phyloP scores from a whole-genome alignment of 2,888 invertebrate genomes.

The Ephialtes manifestator region DNA sequence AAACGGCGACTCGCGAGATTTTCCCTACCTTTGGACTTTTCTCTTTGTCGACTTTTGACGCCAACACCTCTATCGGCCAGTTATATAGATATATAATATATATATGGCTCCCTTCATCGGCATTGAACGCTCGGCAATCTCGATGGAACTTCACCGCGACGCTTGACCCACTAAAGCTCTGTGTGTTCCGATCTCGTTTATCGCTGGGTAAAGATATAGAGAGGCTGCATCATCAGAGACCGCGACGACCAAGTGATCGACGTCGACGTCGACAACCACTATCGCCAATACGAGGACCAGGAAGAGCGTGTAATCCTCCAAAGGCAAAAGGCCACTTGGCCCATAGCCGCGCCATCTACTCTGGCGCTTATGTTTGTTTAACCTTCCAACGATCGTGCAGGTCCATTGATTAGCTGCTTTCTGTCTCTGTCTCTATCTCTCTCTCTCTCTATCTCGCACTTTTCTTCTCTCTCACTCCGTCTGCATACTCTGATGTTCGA shows the following conservation, averaged over 20 bases:
- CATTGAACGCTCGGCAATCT: conserved; percentile 70
- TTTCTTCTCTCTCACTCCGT: not conserved
- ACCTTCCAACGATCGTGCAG: conserved; percentile 55
- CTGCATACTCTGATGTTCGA: not conserved
- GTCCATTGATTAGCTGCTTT: conserved; percentile 48
- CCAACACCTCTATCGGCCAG: not conserved
- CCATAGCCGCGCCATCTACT: conserved; percentile 1
- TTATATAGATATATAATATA: not conserved
- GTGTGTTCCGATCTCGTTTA: conserved; percentile 66
- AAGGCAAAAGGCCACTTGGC: conserved; percentile 53
- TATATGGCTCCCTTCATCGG: conserved; percentile 16
- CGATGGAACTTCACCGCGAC: conserved; percentile 73
- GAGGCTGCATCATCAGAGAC: conserved; percentile 28
- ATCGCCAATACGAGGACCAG: conserved; percentile 47
- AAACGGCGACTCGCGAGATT: not conserved
- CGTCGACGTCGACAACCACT: conserved; percentile 55
- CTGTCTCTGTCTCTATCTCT: conserved; percentile 21
- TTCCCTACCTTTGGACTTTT: conserved; percentile 5
- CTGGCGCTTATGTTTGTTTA: conserved; percentile 50
- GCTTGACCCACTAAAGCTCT: conserved; percentile 74
- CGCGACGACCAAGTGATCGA: conserved; percentile 54
- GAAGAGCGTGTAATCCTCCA: conserved; percentile 39
- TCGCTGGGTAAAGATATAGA: conserved; percentile 66
- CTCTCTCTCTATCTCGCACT: too few relatives aligned
- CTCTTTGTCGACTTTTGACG: not conserved